Evolutionary conservation across 2,113 vertebrate genomes (phyloP), one percentile per base, ranked within the genome.

Genomic region (Aviceda subcristata): DNA sequence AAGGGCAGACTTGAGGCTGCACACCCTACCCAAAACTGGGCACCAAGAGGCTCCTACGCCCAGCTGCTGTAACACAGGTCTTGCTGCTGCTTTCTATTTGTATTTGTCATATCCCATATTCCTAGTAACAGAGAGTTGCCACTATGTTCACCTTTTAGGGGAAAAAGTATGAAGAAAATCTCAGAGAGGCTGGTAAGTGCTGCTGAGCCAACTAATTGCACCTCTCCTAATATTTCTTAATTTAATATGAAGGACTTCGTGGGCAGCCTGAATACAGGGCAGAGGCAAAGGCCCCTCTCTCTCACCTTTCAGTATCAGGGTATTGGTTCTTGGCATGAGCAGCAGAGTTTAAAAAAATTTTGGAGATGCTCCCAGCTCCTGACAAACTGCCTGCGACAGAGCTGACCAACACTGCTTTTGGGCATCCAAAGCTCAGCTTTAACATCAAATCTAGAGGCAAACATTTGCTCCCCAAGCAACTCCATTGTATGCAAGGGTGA

Each of bases 301-400:
- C 12, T 4, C 30, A 74, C 13, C 8, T 60, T 60, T 3, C 1
- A 56, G 39, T 17, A 53, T 3, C 2, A 6, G 27, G 8, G 4
- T 23, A 43, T 60, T 5, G 1, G 62, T n/a, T 53, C 12, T 39
- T 43, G 50, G 50, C 13, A 53, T 7, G 4, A 88, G 9, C 7
- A 73, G 15, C 4, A 69, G 13, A 48, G 57, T 74, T 39, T 14
- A 3, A 74, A 85, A 90, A 72, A 16, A 19, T 8, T 10, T 20
- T 50, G 6, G 45, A 46, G 68, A 4, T 36, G 19, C 3, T 77
- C 8, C 36, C 80, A 67, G 43, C 17, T 29, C 20, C 13, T 60
- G 79, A 13, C 9, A 80, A 76, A 29, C n/a, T 64, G 19, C 30
- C 39, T 71, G 14, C 0, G 2, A 9, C 5, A 7, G 15, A 8